phyloP scores from a whole-genome alignment of 2,888 invertebrate species.

The Lumbricus terrestris region DNA sequence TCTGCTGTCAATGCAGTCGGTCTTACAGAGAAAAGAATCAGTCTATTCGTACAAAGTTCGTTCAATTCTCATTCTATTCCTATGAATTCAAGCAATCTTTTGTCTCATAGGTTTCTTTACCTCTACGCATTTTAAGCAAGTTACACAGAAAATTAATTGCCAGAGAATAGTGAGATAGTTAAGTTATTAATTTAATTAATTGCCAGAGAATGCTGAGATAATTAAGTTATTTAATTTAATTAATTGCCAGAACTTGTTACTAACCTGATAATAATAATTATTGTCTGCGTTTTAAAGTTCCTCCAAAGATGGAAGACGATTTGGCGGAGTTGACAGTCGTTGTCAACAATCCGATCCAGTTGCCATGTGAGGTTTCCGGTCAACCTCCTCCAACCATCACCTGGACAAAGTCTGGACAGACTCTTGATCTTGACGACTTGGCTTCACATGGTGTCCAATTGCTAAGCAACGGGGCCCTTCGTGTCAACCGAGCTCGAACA shows the following conservation, averaged over 20 bases:
- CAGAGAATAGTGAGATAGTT: too few relatives aligned
- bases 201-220: too few relatives aligned
- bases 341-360: constrained; percentile 53
- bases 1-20: constrained; percentile 53
- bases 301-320: constrained; percentile 48
- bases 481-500: constrained; percentile 36
- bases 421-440: constrained; percentile 46
- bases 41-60: constrained; percentile 52
- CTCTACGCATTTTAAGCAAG: neutral
- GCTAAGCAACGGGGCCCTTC: constrained; percentile 41
- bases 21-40: constrained; percentile 47
- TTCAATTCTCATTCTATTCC: neutral
- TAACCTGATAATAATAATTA: neutral
- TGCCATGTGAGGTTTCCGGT: constrained; percentile 59
- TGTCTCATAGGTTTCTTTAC: neutral
- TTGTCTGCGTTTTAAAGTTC: constrained; percentile 43
- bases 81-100: too few relatives aligned
- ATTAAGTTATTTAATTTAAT: too few relatives aligned
- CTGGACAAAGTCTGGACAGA: constrained; percentile 52
- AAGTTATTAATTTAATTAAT: too few relatives aligned
- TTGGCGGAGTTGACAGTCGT: constrained; percentile 52
- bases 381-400: constrained; percentile 51
- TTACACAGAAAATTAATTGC: too few relatives aligned
- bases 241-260: too few relatives aligned
- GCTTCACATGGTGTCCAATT: constrained; percentile 45